phyloP scores from a whole-genome alignment of 2,113 vertebrate species.

The Charadrius vociferus region DNA sequence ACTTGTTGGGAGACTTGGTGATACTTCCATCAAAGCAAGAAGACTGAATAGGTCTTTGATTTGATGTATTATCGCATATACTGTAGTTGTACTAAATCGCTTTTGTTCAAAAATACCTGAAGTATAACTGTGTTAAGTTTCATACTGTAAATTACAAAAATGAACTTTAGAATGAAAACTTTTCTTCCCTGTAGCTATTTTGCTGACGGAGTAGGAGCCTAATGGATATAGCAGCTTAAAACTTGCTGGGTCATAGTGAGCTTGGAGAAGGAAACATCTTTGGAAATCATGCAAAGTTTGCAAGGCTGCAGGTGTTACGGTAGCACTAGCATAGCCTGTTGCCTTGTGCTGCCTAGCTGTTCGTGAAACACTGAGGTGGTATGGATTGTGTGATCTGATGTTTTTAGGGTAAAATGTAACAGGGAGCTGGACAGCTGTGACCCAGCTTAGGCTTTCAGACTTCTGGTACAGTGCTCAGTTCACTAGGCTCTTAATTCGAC shows the following conservation, averaged over 20 bases:
- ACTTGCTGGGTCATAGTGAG: not conserved
- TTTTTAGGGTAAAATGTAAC: not conserved
- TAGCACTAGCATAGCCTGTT: not conserved
- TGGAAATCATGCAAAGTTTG: not conserved
- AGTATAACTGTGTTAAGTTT: not conserved
- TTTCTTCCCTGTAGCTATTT: not conserved
- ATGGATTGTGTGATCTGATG: not conserved
- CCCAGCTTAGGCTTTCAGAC: not conserved
- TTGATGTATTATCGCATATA: accelerated
- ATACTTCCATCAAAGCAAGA: not conserved
- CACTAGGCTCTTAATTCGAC: not conserved
- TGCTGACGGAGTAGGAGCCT: not conserved
- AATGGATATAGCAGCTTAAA: not conserved
- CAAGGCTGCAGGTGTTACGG: not conserved
- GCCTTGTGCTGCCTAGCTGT: not conserved
- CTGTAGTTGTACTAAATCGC: not conserved
- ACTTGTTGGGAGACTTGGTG: not conserved
- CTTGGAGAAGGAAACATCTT: not conserved
- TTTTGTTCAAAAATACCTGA: not conserved
- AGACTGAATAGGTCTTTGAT: not conserved
- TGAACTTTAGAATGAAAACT: not conserved
- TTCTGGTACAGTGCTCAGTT: not conserved
- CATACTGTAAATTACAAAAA: not conserved
- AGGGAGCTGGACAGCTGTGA: not conserved
- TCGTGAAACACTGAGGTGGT: not conserved